Conservation (phyloP, 2,113 vertebrate species). For the Recurvirostra avosetta region DNA sequence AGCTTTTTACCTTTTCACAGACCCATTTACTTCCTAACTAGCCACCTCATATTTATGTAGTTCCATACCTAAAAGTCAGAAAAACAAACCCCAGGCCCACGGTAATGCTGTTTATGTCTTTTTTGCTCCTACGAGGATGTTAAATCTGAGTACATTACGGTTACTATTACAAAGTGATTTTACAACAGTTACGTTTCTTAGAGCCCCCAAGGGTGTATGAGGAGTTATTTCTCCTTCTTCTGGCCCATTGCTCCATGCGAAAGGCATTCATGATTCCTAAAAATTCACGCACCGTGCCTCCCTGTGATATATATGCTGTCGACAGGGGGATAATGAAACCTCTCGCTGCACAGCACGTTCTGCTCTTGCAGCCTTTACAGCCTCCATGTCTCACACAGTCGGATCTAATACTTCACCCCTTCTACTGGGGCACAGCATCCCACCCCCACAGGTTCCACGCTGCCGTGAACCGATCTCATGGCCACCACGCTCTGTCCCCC, state of each 20-base stretch:
- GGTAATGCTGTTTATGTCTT: background rate
- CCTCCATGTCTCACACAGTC: background rate
- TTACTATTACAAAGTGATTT: background rate
- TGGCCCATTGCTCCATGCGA: background rate
- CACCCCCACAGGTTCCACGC: fast-evolving
- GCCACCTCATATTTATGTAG: background rate
- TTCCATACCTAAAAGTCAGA: background rate
- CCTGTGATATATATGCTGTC: background rate
- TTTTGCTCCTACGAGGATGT: background rate
- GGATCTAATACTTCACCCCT: background rate
- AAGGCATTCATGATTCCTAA: background rate
- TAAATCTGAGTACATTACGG: background rate
- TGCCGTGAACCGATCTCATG: background rate
- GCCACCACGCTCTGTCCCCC: background rate
- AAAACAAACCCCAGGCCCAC: background rate
- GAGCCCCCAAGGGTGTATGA: fast-evolving
- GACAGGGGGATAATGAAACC: background rate
- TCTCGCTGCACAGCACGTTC: background rate
- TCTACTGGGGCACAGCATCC: fast-evolving
- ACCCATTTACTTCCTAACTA: background rate
- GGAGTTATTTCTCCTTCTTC: background rate
- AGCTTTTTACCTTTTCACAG: background rate
- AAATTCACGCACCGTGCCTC: fast-evolving
- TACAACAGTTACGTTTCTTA: background rate
- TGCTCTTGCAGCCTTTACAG: background rate